phyloP scores from a whole-genome alignment of 2,113 vertebrate genomes.

The Equus quagga region DNA sequence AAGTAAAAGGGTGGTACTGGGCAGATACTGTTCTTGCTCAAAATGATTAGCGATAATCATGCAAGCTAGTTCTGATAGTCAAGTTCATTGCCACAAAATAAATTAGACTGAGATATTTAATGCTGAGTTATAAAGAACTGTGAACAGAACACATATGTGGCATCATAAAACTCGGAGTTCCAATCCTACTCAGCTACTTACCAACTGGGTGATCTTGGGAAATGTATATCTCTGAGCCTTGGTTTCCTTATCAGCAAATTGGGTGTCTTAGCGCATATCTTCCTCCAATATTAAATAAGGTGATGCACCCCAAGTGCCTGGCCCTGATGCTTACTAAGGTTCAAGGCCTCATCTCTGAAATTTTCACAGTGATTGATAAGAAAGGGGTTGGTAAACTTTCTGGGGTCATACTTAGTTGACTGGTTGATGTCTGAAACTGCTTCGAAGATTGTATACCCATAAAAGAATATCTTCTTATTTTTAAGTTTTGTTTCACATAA shows the following conservation, averaged over 20 bases:
- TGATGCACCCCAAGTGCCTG: not conserved
- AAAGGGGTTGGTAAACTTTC: not conserved
- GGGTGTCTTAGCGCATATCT: not conserved
- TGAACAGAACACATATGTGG: not conserved
- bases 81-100: not conserved
- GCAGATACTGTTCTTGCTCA: conserved; percentile 4
- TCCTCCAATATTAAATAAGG: not conserved
- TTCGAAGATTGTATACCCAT: not conserved
- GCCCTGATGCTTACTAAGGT: not conserved
- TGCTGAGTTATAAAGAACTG: not conserved
- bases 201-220: not conserved
- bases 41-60: conserved; percentile 23
- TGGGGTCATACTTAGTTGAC: not conserved
- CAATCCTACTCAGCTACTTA: not conserved
- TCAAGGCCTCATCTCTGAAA: not conserved
- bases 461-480: not conserved
- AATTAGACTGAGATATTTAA: not conserved
- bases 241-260: not conserved
- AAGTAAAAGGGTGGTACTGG: not conserved
- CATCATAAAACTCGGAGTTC: conserved; percentile 19
- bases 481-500: conserved; percentile 21
- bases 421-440: not conserved
- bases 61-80: conserved; percentile 39
- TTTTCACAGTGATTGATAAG: not conserved
- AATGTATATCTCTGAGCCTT: not conserved